A percentile compares a stretch with the other conserved stretches of the same genome.
These are phyloP conservation scores for Egretta garzetta DNA, from an alignment of 2,113 vertebrate species.

Conservation along the genomic window DNA sequence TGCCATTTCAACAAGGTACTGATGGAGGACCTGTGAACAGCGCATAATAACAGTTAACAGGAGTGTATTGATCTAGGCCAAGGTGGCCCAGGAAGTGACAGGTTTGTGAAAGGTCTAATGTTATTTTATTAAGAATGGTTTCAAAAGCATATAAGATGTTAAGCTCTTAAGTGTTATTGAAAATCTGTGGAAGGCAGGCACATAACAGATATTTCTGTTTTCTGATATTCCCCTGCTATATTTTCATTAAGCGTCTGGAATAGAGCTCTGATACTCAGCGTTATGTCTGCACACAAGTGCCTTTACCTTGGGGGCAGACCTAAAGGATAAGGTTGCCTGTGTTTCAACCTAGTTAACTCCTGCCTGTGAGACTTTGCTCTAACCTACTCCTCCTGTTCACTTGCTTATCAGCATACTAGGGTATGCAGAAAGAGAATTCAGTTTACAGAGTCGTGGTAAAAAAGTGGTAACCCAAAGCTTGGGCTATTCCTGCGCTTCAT, in stretches of 20 bases:
- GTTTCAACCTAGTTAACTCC: neutral
- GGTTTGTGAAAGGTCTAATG: conserved; percentile 13
- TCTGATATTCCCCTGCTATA: neutral
- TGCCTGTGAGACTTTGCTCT: neutral
- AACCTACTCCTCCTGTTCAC: neutral
- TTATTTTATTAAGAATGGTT: conserved; percentile 37
- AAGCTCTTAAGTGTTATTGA: conserved; percentile 15
- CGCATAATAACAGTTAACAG: conserved; percentile 17
- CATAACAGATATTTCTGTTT: neutral
- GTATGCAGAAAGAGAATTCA: neutral
- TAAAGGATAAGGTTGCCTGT: neutral
- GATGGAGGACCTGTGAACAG: conserved; percentile 9
- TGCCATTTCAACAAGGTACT: conserved; percentile 24
- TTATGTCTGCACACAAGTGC: neutral
- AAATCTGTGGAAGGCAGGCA: conserved; percentile 5
- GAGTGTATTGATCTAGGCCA: conserved; percentile 16
- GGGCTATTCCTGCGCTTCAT: neutral
- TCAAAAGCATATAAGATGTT: conserved; percentile 24
- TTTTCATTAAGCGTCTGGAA: neutral
- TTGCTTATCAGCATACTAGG: neutral
- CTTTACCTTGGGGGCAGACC: neutral
- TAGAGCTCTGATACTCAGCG: neutral
- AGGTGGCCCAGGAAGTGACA: conserved; percentile 27
- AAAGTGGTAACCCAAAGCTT: neutral
- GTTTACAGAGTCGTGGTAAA: neutral